Conservation (phyloP, 2,888 invertebrate species). For the Lasioglossum malachurum region DNA sequence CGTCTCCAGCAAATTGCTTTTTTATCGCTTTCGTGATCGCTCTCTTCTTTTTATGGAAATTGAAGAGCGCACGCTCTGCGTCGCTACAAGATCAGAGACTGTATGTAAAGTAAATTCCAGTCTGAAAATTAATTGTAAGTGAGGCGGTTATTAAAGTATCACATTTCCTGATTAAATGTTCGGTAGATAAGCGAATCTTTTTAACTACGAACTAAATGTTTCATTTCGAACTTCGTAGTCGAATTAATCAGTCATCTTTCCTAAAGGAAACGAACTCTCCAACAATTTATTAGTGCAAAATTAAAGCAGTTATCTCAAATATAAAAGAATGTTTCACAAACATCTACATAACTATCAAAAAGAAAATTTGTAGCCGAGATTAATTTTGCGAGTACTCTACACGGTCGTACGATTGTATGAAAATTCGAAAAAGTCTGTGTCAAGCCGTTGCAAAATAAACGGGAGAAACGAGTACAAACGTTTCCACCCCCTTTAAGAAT, state of each 20-base stretch:
- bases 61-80: neutral
- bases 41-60: constrained; percentile 6
- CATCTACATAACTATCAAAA: neutral
- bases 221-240: neutral
- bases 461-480: neutral
- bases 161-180: neutral
- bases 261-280: neutral
- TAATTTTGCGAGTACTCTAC: neutral
- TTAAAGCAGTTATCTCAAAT: neutral
- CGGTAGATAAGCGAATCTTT: neutral
- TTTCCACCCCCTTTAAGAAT: neutral
- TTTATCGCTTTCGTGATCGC: neutral
- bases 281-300: neutral
- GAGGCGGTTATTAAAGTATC: neutral
- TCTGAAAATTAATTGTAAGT: neutral
- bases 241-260: neutral
- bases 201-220: constrained; percentile 3
- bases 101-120: neutral
- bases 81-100: neutral
- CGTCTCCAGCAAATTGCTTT: neutral
- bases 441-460: neutral
- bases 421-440: neutral
- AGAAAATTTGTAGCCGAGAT: neutral
- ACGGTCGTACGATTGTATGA: neutral
- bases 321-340: neutral